Conservation (phyloP, 2,888 invertebrate genomes). For the Diogma glabrata region DNA sequence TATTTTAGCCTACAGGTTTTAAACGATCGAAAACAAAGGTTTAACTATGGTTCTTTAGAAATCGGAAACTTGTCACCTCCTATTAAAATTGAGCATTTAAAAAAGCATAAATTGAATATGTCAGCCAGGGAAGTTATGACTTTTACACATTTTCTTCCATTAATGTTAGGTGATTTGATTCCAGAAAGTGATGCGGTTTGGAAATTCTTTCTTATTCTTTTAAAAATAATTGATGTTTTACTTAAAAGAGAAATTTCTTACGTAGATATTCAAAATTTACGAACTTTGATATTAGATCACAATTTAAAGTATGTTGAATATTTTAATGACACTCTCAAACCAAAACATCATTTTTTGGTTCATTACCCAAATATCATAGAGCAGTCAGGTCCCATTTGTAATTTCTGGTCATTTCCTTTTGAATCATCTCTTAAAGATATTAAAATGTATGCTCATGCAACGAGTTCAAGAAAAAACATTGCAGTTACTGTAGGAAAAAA, state of each 20-base stretch:
- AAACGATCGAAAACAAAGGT: no score
- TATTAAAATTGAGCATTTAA: neutral
- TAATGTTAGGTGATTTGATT: neutral
- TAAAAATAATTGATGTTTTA: neutral
- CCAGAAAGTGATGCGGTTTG: neutral
- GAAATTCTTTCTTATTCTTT: neutral
- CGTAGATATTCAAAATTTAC: neutral
- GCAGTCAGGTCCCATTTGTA: neutral
- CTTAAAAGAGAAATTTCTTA: neutral
- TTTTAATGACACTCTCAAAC: neutral
- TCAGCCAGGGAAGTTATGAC: neutral
- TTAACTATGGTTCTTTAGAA: no score
- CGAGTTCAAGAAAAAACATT: neutral
- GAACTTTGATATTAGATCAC: neutral
- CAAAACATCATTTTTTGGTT: neutral
- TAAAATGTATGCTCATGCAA: neutral
- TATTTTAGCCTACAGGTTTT: no score
- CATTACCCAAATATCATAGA: neutral
- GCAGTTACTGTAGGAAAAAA: neutral
- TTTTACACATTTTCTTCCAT: neutral
- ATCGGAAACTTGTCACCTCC: neutral
- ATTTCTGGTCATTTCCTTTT: neutral
- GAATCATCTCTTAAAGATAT: neutral
- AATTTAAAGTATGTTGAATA: neutral
- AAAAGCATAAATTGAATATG: neutral